These are phyloP conservation scores for Drosophila flavopinicola DNA, from an alignment of 2,888 invertebrate genomes.

Conservation along the genomic window DNA sequence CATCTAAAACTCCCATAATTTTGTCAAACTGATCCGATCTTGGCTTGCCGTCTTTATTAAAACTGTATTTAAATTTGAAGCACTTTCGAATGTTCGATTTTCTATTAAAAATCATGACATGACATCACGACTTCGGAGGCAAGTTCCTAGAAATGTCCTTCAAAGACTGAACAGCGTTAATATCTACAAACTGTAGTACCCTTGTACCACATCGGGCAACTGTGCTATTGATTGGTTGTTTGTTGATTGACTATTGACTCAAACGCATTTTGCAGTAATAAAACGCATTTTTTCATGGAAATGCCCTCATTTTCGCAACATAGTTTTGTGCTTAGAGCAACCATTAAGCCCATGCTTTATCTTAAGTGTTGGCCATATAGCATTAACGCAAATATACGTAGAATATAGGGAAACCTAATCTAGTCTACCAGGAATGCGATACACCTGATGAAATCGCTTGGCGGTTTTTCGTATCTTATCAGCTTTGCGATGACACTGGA, in stretches of 20 bases:
- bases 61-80: background rate
- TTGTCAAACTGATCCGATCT: too few relatives aligned
- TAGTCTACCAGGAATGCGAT: slow-evolving; percentile 6
- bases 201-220: too few relatives aligned
- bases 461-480: slow-evolving; percentile 43
- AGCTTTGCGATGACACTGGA: slow-evolving; percentile 6
- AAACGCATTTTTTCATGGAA: background rate
- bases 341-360: slow-evolving; percentile 3
- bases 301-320: too few relatives aligned
- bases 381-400: background rate
- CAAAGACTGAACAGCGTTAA: too few relatives aligned
- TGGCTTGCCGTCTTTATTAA: too few relatives aligned
- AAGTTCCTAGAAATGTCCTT: too few relatives aligned
- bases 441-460: slow-evolving; percentile 15
- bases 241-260: background rate
- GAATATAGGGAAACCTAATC: background rate
- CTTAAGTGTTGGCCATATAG: background rate
- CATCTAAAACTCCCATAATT: too few relatives aligned
- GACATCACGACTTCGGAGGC: too few relatives aligned
- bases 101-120: too few relatives aligned
- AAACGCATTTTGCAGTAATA: background rate
- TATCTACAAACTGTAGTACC: too few relatives aligned
- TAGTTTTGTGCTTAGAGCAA: background rate
- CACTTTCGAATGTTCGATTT: background rate
- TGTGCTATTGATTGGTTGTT: background rate